Evolutionary conservation across 1,140 invertebrate species (phyloP).

Genomic region (Choristoneura fumiferana): DNA sequence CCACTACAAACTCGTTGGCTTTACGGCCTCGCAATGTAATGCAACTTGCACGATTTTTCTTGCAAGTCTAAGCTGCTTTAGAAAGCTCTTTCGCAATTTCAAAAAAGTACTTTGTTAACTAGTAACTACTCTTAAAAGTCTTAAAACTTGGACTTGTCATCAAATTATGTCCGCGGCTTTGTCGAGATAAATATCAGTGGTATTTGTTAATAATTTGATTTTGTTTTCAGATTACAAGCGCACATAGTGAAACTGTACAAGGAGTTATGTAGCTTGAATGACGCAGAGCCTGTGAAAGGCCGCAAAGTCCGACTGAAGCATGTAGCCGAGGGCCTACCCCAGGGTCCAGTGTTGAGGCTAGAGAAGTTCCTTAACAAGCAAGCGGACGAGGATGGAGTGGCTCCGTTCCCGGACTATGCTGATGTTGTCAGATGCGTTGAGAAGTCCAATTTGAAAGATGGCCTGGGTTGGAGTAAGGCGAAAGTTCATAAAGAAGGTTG

Average conservation of each 20-base stretch:
- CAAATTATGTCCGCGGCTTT: no score
- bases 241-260: slow-evolving; percentile 46
- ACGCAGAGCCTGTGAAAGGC: slow-evolving; percentile 28
- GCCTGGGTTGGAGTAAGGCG: slow-evolving; percentile 41
- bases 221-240: slow-evolving; percentile 44
- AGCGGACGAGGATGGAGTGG: slow-evolving; percentile 35
- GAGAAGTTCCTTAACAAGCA: slow-evolving; percentile 52
- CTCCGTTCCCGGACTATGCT: slow-evolving; percentile 49
- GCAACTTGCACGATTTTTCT: no score
- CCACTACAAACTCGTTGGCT: no score
- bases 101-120: no score
- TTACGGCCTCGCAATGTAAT: no score
- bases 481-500: slow-evolving; percentile 49
- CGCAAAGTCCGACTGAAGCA: slow-evolving; percentile 30
- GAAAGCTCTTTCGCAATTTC: no score
- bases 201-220: no score
- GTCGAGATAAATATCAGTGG: no score
- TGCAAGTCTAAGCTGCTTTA: no score
- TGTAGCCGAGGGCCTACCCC: slow-evolving; percentile 36
- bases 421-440: slow-evolving; percentile 54
- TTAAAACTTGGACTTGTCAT: no score
- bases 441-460: slow-evolving; percentile 36
- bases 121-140: no score
- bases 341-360: slow-evolving; percentile 39
- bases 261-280: slow-evolving; percentile 41